phyloP scores from a whole-genome alignment of 2,113 vertebrate genomes.

The Panthera uncia region DNA sequence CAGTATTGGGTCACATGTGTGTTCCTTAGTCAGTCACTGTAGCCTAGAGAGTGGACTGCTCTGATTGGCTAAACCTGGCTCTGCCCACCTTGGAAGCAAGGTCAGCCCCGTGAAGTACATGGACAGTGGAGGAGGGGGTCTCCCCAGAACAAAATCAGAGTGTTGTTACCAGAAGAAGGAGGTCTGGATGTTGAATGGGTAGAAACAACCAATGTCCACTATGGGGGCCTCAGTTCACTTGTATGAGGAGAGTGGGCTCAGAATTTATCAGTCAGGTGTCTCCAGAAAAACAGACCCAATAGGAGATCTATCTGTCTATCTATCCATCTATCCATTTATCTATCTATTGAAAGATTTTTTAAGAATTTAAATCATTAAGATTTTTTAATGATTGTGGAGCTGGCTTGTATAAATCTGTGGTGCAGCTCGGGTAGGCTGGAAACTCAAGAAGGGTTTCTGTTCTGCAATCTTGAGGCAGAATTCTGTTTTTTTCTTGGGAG shows the following conservation, averaged over 20 bases:
- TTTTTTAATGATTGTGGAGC: neutral
- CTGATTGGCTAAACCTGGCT: neutral
- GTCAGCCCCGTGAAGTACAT: neutral
- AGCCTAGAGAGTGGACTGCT: neutral
- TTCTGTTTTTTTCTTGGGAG: neutral
- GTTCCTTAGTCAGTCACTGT: neutral
- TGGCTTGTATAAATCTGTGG: neutral
- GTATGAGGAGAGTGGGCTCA: neutral
- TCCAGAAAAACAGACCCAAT: neutral
- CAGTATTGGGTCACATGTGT: neutral
- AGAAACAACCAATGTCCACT: neutral
- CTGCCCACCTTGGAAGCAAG: neutral
- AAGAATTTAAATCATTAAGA: neutral
- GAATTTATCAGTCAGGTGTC: neutral
- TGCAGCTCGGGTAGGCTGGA: neutral
- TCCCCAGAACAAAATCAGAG: neutral
- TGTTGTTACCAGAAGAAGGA: neutral
- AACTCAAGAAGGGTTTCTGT: neutral
- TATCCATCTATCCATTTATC: neutral
- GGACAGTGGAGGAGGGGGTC: neutral
- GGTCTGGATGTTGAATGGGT: neutral
- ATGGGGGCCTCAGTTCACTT: neutral
- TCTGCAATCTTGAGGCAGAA: neutral
- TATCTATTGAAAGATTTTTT: neutral
- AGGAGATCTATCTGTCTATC: neutral